Percentiles rank a stretch among this genome's conserved stretches.
Evolutionary conservation across 1,140 invertebrate genomes (phyloP).

Genomic region (Lycorma delicatula): DNA sequence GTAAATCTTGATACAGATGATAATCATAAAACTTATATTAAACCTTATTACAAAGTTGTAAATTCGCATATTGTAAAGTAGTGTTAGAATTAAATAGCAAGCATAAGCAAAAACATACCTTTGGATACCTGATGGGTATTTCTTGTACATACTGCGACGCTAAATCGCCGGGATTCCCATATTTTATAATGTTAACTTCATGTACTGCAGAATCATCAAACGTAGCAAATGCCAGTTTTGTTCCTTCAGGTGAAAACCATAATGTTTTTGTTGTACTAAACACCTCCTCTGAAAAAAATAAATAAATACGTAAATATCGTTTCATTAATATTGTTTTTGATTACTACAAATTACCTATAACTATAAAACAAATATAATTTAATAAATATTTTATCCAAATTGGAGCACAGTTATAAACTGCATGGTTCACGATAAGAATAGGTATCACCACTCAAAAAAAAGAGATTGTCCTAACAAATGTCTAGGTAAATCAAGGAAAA

Average conservation of each 20-base stretch:
- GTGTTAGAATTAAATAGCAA: background rate
- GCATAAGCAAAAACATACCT: conserved; percentile 44
- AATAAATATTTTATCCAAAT: too few relatives aligned
- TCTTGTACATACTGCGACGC: conserved; percentile 57
- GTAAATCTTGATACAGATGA: too few relatives aligned
- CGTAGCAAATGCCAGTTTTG: conserved; percentile 67
- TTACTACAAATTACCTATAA: too few relatives aligned
- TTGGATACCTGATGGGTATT: conserved; percentile 72
- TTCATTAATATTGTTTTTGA: too few relatives aligned
- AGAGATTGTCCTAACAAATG: too few relatives aligned
- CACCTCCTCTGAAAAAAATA: conserved; percentile 86
- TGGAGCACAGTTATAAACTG: too few relatives aligned
- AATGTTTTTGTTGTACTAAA: conserved; percentile 73
- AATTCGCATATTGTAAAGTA: background rate
- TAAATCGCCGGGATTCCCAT: conserved; percentile 54
- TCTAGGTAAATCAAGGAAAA: too few relatives aligned
- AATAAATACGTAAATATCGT: too few relatives aligned
- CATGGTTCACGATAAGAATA: too few relatives aligned
- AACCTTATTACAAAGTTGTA: background rate
- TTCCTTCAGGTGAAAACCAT: conserved; percentile 81
- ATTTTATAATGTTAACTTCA: conserved; percentile 51
- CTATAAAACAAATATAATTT: too few relatives aligned
- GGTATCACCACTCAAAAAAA: too few relatives aligned
- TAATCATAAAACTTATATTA: too few relatives aligned
- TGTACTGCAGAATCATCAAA: conserved; percentile 69